These are phyloP conservation scores for Sympetrum striolatum DNA, from an alignment of 2,888 invertebrate genomes.

Conservation along the genomic window DNA sequence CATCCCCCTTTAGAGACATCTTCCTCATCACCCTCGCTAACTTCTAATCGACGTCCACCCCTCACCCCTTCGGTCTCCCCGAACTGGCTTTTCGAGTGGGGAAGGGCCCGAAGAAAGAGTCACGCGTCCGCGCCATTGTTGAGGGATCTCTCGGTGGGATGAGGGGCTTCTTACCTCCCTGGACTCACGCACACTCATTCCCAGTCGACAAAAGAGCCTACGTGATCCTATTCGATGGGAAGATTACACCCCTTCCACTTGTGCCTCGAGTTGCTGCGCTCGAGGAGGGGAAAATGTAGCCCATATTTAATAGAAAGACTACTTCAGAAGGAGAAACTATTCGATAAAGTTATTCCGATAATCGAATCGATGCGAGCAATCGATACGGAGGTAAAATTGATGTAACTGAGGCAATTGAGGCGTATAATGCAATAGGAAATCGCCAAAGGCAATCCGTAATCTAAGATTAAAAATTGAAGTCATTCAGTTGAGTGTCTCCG, in stretches of 20 bases:
- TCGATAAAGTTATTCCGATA: too few species aligned
- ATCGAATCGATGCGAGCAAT: too few species aligned
- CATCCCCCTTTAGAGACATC: neutral
- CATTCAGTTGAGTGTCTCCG: too few species aligned
- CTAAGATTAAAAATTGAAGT: too few species aligned
- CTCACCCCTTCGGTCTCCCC: neutral
- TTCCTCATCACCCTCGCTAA: neutral
- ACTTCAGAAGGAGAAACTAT: neutral
- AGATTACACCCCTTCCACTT: neutral
- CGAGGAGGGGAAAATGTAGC: neutral
- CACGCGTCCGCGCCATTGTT: slow-evolving; percentile 19
- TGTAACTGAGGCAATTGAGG: too few species aligned
- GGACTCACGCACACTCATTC: neutral
- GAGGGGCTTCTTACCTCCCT: neutral
- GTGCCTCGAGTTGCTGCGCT: neutral
- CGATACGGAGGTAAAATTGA: too few species aligned
- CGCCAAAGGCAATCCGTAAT: too few species aligned
- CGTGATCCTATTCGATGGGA: neutral
- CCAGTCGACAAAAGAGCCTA: slow-evolving; percentile 33
- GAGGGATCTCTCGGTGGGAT: neutral
- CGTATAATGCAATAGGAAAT: too few species aligned
- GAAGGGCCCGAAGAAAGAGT: neutral
- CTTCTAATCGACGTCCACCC: neutral
- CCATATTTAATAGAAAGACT: neutral
- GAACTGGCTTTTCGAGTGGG: neutral